Base-by-base conservation (phyloP, 2,888 invertebrate genomes). In the Drosophila tripunctata region DNA sequence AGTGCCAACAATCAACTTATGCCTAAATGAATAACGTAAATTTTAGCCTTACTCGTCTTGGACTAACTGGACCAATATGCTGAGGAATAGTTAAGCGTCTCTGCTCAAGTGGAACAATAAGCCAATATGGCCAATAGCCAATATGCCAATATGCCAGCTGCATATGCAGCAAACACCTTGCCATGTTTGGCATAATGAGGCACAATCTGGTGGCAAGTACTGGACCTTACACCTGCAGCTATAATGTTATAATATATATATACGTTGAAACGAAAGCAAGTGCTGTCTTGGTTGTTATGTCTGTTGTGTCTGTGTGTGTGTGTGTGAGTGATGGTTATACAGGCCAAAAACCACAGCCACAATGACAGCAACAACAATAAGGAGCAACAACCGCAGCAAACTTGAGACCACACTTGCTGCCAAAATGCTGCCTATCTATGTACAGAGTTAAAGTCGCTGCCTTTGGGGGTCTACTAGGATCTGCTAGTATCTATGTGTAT, bases 141-240 rank as follows among this genome's bases (percentile, higher is more conserved):
- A 75, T 76, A 62, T n/a, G 43, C 71, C 72, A 72, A 73, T 73
- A 64, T 58, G 57, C 30, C 63, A 44, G 30, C 30, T 40, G 22
- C 17, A 41, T 19, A 51, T 72, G 67, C 60, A 47, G 56, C 45
- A 63, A 67, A 50, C 62, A 56, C 75, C 67, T 55, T 22, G 51
- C 58, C 27, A 60, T 22, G 14, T 52, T 36, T 33, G 55, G 43
- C 56, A 72, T 73, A 73, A 73, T 73, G 72, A 71, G 72, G 24
- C 54, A 38, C 24, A 43, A 14, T 17, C 50, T 8, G 12, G 22
- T 31, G 43, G 41, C 51, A 41, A 31, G 19, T 38, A n/a, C 7
- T 40, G n/a, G 10, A 17, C 24, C 35, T 21, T 14, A 22, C 48
- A 43, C 41, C 40, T 27, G 21, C 19, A 40, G 17, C 19, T 21